Percentiles rank a stretch among this genome's conserved stretches.
phyloP scores from a whole-genome alignment of 2,113 vertebrate species.

The Psilopsiagon aymara region DNA sequence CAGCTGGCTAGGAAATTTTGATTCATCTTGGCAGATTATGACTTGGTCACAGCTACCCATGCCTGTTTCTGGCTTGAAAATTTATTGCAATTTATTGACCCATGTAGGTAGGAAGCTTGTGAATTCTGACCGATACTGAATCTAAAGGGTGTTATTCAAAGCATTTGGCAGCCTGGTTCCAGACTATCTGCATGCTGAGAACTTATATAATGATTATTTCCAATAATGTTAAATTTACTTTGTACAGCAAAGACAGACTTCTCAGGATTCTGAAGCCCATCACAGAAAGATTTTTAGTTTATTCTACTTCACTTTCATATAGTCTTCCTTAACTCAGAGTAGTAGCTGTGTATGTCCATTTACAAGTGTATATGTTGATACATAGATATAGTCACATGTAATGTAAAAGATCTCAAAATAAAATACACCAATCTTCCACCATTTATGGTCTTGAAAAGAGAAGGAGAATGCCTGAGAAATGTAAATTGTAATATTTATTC shows the following conservation, averaged over 20 bases:
- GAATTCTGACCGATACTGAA: not conserved
- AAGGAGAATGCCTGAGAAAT: not conserved
- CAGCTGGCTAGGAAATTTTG: not conserved
- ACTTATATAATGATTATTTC: not conserved
- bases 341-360: not conserved
- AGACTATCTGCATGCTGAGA: not conserved
- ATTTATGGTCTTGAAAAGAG: not conserved
- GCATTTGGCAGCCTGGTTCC: not conserved
- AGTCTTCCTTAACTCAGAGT: not conserved
- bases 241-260: not conserved
- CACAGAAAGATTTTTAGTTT: not conserved
- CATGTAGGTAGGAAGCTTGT: not conserved
- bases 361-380: not conserved
- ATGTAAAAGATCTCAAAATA: not conserved
- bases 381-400: accelerated
- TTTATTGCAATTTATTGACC: not conserved
- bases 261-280: not conserved
- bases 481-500: not conserved
- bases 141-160: not conserved
- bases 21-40: not conserved
- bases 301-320: not conserved
- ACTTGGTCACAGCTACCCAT: not conserved
- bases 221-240: not conserved
- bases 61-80: not conserved
- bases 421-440: accelerated